Base-by-base conservation (phyloP, 2,888 invertebrate species). In the Helleia helle region DNA sequence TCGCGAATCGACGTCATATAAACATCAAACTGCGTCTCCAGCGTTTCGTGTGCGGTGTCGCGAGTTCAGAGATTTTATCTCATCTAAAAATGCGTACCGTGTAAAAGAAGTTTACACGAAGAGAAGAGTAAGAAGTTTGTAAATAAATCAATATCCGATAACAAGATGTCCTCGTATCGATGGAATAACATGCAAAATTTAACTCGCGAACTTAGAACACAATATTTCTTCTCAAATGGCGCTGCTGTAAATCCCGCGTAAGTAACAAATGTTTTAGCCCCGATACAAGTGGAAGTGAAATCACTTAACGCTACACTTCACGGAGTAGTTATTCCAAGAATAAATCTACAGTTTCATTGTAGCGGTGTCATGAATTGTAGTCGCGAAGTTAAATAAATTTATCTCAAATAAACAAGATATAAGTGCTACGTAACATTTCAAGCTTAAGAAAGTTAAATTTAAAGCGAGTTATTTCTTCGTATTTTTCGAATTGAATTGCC, bases 301-400 rank as follows among this genome's bases (percentile, higher is more conserved):
- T 51, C 51, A 51, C 47, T 50, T 51, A 43, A 50, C 46, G 48
- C 38, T 46, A 44, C 40, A 50, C 43, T 43, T 46, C 37, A 48
- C 43, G 13, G 4, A 13, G 24, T 22, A 43, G 46, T 46, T 42
- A 45, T 50, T 49, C 47, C 39, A 44, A 43, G 43, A 45, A 49
- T 47, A 48, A 50, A 48, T 50, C 43, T 40, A 36, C 44, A 47
- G 45, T 41, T 38, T 36, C 42, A 47, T 45, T 50, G 42, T 48
- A 41, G 38, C 46, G 34, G 30, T 38, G 40, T 41, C 47, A 47
- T 47, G 50, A 50, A 47, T 48, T 44, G 45, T 48, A 37, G 22
- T 34, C 30, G 29, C 34, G 45, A 43, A 43, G 43, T 47, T 42
- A 42, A 43, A 36, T 41, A 41, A 43, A 43, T 43, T 46, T 46